Conservation (phyloP, 2,113 vertebrate species). For the Scomber japonicus region DNA sequence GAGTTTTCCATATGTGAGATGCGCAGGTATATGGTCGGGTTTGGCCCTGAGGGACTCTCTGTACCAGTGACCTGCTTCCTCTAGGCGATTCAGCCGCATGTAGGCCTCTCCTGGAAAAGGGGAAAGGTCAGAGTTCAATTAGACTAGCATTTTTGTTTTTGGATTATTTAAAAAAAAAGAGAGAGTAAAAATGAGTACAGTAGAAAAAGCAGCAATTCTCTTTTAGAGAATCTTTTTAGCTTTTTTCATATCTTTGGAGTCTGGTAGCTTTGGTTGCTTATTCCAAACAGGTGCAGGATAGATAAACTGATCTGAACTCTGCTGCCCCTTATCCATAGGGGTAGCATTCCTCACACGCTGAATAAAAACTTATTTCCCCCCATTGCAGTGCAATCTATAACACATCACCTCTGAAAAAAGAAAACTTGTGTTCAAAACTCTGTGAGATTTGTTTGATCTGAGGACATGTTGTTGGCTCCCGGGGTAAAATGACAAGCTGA, state of each 20-base stretch:
- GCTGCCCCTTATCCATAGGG: background rate
- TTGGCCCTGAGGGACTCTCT: constrained; percentile 93
- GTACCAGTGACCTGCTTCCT: constrained; percentile 95
- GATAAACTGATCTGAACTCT: constrained; percentile 1
- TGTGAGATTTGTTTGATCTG: constrained; percentile 30
- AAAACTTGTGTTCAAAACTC: constrained; percentile 21
- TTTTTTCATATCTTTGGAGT: no score
- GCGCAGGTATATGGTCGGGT: constrained; percentile 97
- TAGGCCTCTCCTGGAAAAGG: constrained; percentile 92
- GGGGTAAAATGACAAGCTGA: constrained; percentile 25
- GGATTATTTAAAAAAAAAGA: no score
- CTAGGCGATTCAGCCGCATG: constrained; percentile 91
- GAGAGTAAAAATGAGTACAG: no score
- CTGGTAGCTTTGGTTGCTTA: background rate
- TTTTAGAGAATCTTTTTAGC: no score
- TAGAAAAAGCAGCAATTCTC: no score
- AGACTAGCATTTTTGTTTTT: background rate
- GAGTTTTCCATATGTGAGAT: constrained; percentile 96
- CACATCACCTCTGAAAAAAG: background rate
- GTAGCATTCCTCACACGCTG: constrained; percentile 4
- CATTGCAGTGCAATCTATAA: background rate
- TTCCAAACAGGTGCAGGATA: background rate
- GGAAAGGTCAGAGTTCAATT: constrained; percentile 7
- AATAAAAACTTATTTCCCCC: background rate
- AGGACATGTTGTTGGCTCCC: background rate